Base-by-base conservation (phyloP, 37 sponge, comb jelly and placozoan species). In the Beroe forskalii region DNA sequence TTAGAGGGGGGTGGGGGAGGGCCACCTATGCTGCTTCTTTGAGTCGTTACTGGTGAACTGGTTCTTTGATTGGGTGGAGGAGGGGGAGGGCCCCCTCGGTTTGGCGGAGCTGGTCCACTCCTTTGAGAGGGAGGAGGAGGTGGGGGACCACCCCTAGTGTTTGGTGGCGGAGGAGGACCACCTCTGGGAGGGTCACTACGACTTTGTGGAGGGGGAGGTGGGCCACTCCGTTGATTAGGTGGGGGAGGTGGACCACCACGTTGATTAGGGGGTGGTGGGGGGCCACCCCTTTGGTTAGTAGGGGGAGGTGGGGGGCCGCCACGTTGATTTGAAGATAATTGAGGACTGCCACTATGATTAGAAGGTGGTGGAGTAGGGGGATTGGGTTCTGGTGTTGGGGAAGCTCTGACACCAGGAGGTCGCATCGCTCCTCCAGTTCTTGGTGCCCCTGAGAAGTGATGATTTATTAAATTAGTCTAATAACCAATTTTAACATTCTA, bases 181-280 rank as follows among this genome's bases (percentile, higher is more conserved):
- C 55, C 30, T 24, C 86, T 35, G 28, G 43, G 55, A 41, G 6
- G 55, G 12, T 48, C 55, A 48, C 12, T 48, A 48, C 12, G 12
- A 48, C 55, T 48, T n/a, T 3, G 9, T 35, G 75, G 75, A 8
- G 75, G 75, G 4, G 75, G 75, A 38, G 75, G 75, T 14, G 75
- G 40, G 6, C 40, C 75, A 25, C 55, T n/a, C 19, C 86, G 44
- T 9, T 9, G 25, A 43, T 4, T 42, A 19, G 86, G 55, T 28
- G 86, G 86, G 17, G 86, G 86, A 8, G 76, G 76, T 35, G 86
- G 86, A 27, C 86, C 86, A 44, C 55, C 44, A 12, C 86, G 86
- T 23, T 80, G 86, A 44, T 0, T 25, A 33, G 86, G 44, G 37
- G 86, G 86, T 43, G 75, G 75, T 23, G 72, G 72, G 20, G 76